phyloP scores from a whole-genome alignment of 2,797 vertebrate genomes.

The Gouania willdenowi region DNA sequence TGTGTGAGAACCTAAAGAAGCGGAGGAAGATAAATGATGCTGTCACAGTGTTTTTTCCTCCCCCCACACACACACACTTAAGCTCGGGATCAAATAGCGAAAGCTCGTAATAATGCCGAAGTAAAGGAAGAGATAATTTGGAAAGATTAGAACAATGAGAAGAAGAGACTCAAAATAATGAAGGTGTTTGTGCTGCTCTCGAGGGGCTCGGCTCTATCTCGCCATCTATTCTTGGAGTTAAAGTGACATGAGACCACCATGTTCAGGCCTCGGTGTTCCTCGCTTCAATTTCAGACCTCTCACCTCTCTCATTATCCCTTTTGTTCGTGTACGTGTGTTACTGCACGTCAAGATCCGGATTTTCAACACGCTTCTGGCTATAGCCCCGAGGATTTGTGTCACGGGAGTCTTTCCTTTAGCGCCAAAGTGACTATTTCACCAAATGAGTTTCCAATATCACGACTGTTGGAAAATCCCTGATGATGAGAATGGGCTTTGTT shows the following conservation, averaged over 20 bases:
- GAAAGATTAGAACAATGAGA: conserved; percentile 22
- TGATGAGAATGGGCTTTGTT: no score
- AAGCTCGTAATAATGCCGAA: conserved; percentile 9
- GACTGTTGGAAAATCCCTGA: no score
- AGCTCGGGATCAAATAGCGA: conserved; percentile 41
- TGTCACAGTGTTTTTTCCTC: conserved; percentile 35
- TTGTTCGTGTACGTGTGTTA: conserved; percentile 2
- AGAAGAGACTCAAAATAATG: conserved; percentile 26
- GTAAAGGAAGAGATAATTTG: conserved; percentile 20
- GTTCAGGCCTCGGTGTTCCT: conserved; percentile 37
- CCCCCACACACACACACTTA: no score
- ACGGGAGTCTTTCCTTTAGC: no score
- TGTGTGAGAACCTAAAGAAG: conserved; percentile 21
- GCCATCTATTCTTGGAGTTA: conserved; percentile 35
- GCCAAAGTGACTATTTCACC: no score
- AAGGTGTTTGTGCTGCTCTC: conserved; percentile 34
- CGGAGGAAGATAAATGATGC: conserved; percentile 47
- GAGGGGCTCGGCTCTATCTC: conserved; percentile 32
- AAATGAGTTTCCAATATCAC: no score
- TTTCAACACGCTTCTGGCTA: no score
- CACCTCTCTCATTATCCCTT: conserved; percentile 36
- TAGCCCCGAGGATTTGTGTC: no score
- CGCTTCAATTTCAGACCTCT: conserved; percentile 56
- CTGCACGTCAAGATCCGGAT: no score
- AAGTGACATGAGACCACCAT: conserved; percentile 47